Evolutionary conservation across 2,797 vertebrate genomes (phyloP).

Genomic region (Emydoidea blandingii): DNA sequence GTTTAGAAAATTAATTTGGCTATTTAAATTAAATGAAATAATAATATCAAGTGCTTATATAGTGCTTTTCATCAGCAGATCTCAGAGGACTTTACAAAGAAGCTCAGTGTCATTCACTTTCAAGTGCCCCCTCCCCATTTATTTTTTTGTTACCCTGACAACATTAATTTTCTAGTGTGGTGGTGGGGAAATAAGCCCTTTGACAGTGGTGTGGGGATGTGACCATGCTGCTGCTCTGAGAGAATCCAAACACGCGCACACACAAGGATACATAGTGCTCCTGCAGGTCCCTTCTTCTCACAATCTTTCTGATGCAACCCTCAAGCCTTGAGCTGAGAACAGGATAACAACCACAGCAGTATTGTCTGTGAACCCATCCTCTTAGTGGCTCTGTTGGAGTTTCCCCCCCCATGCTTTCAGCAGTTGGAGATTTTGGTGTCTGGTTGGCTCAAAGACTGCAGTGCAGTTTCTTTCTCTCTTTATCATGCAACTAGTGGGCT

Average conservation of each 20-base stretch:
- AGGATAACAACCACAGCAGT: background rate
- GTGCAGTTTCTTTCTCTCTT: background rate
- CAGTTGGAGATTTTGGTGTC: background rate
- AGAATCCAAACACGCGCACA: conserved; percentile 29
- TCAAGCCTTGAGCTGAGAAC: conserved; percentile 17
- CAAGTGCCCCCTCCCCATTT: background rate
- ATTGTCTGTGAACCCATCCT: too few species aligned
- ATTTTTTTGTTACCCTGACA: background rate
- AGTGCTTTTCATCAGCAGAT: background rate
- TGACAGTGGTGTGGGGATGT: conserved; percentile 56
- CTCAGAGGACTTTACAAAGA: too few species aligned
- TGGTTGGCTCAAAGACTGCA: background rate
- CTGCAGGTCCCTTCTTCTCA: conserved; percentile 30
- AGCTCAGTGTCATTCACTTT: background rate
- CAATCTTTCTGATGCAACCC: background rate
- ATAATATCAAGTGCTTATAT: conserved; percentile 15
- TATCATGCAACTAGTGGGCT: background rate
- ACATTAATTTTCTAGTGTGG: conserved; percentile 48
- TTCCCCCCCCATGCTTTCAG: background rate
- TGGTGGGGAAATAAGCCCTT: conserved; percentile 62
- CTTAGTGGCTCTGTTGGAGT: background rate
- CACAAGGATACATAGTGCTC: conserved; percentile 56
- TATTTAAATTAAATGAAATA: conserved; percentile 56
- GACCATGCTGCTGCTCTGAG: conserved; percentile 45
- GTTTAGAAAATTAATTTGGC: conserved; percentile 63